phyloP scores from a whole-genome alignment of 2,888 invertebrate species.

The Trichogramma dendrolimi region DNA sequence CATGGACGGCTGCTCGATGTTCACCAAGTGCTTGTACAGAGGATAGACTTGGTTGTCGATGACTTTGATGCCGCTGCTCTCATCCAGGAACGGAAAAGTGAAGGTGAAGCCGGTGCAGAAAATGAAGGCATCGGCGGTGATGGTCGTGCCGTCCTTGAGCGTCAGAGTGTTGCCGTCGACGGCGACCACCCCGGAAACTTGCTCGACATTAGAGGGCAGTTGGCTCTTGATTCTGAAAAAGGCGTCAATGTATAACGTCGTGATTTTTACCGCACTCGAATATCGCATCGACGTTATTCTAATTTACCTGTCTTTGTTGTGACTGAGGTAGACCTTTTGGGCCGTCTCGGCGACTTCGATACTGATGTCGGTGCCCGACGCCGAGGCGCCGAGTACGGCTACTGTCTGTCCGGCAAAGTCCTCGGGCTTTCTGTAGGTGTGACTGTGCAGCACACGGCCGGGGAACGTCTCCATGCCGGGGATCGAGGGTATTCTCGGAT shows the following conservation, averaged over 20 bases:
- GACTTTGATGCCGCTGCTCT: not conserved
- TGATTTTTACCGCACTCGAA: slow-evolving; percentile 58
- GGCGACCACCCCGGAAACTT: not conserved
- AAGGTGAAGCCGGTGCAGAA: slow-evolving; percentile 9
- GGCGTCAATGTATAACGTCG: no score
- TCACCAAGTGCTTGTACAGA: slow-evolving; percentile 8
- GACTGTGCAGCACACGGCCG: slow-evolving; percentile 14
- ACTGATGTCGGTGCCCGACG: slow-evolving; percentile 11
- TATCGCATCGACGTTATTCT: not conserved
- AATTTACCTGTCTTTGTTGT: slow-evolving; percentile 36
- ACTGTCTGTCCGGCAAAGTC: slow-evolving; percentile 1
- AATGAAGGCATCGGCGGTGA: slow-evolving; percentile 6
- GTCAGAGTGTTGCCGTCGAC: not conserved
- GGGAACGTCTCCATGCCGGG: not conserved
- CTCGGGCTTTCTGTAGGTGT: slow-evolving; percentile 12
- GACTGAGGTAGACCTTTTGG: slow-evolving; percentile 5
- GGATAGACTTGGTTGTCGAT: slow-evolving; percentile 5
- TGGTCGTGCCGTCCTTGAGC: not conserved
- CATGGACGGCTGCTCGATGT: slow-evolving; percentile 9
- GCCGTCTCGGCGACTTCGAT: slow-evolving; percentile 5
- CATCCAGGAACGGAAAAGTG: slow-evolving; percentile 8
- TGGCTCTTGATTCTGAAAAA: not conserved
- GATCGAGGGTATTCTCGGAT: slow-evolving; percentile 50
- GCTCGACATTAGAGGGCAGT: not conserved
- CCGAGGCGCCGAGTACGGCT: slow-evolving; percentile 2